phyloP scores from a whole-genome alignment of 2,888 invertebrate species.

The Eristalis pertinax region DNA sequence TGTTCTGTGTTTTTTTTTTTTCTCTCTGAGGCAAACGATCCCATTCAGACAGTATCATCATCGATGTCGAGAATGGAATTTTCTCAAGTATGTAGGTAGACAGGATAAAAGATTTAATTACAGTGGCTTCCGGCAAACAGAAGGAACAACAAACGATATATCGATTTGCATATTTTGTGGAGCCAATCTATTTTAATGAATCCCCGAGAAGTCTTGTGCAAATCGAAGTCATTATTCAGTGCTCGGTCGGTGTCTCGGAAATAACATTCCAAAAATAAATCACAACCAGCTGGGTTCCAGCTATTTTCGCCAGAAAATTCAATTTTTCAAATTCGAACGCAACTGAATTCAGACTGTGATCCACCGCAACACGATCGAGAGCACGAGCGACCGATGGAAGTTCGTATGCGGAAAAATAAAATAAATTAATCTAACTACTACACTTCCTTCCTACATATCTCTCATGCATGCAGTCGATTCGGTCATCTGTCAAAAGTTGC shows the following conservation, averaged over 20 bases:
- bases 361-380: not conserved
- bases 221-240: slow-evolving; percentile 38
- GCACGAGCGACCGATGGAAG: not conserved
- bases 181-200: slow-evolving; percentile 32
- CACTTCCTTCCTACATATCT: not conserved
- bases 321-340: not conserved
- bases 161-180: slow-evolving; percentile 36
- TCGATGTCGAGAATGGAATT: not conserved
- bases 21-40: not conserved
- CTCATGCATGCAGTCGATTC: slow-evolving; percentile 21
- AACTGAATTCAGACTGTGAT: not conserved
- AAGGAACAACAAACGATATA: not conserved
- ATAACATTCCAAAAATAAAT: slow-evolving; percentile 39
- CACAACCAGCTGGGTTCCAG: slow-evolving; percentile 47
- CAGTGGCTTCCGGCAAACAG: slow-evolving; percentile 44
- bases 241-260: slow-evolving; percentile 2
- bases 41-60: not conserved
- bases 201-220: slow-evolving; percentile 22
- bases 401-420: not conserved
- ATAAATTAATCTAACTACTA: not conserved
- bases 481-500: slow-evolving; percentile 48
- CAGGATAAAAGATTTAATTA: slow-evolving; percentile 33
- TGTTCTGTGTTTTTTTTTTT: not conserved
- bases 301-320: slow-evolving; percentile 24
- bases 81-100: not conserved